Evolutionary conservation across 1,140 invertebrate species (phyloP).

Genomic region (Melitaea cinxia): DNA sequence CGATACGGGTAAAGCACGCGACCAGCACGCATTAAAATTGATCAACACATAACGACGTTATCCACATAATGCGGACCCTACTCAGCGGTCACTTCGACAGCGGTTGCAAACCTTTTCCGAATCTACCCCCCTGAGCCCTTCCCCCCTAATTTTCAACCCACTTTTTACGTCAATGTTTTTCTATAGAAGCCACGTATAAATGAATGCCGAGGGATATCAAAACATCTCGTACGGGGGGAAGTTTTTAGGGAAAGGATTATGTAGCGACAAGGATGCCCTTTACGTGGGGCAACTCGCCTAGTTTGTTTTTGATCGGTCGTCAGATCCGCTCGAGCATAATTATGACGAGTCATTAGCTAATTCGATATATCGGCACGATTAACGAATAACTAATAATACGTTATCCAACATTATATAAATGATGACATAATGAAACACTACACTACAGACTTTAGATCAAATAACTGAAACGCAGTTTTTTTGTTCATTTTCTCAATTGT

Average conservation of each 20-base stretch:
- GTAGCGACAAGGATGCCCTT: slow-evolving; percentile 55
- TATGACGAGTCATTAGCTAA: slow-evolving; percentile 28
- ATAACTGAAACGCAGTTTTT: too few species aligned
- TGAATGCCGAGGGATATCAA: slow-evolving; percentile 75
- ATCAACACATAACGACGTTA: slow-evolving; percentile 81
- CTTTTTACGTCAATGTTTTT: slow-evolving; percentile 81
- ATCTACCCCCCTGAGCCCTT: slow-evolving; percentile 50
- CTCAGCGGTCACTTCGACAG: slow-evolving; percentile 81
- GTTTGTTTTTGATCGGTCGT: slow-evolving; percentile 42
- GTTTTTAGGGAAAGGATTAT: slow-evolving; percentile 73
- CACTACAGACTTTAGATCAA: too few species aligned
- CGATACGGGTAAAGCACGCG: slow-evolving; percentile 33
- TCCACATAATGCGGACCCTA: slow-evolving; percentile 77
- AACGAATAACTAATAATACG: neutral
- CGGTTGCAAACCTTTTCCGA: slow-evolving; percentile 68
- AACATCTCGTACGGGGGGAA: slow-evolving; percentile 71
- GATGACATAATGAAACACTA: too few species aligned
- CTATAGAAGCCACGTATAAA: slow-evolving; percentile 72
- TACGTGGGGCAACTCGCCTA: slow-evolving; percentile 55
- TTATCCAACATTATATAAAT: too few species aligned
- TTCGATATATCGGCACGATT: neutral
- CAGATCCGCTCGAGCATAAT: slow-evolving; percentile 35
- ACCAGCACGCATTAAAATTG: slow-evolving; percentile 71
- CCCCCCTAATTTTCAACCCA: slow-evolving; percentile 62
- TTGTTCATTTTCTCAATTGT: too few species aligned